Evolutionary conservation across 2,888 invertebrate genomes (phyloP).

Genomic region (Lamellibrachia satsuma): DNA sequence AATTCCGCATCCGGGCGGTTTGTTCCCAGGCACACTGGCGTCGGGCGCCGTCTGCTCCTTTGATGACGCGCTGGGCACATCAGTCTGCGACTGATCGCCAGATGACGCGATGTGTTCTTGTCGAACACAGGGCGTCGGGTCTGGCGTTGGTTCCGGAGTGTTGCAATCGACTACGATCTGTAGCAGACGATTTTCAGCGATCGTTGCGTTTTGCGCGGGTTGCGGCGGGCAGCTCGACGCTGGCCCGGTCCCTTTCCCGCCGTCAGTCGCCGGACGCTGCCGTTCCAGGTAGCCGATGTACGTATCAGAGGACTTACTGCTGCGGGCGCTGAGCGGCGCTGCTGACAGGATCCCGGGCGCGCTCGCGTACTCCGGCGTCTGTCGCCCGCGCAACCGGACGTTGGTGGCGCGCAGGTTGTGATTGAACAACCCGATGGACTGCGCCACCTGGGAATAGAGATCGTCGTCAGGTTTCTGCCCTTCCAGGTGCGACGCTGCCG

Average conservation of each 20-base stretch:
- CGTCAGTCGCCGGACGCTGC: background rate
- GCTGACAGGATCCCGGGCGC: background rate
- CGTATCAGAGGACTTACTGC: background rate
- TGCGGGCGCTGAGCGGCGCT: background rate
- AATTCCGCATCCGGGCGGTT: background rate
- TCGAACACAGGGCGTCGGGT: background rate
- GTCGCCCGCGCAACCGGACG: background rate
- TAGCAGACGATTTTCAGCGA: background rate
- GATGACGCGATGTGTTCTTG: background rate
- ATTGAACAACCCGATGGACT: background rate
- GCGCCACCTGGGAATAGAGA: background rate
- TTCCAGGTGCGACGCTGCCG: background rate
- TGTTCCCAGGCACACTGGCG: background rate
- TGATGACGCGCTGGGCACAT: background rate
- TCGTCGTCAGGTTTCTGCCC: background rate
- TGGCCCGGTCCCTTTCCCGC: background rate
- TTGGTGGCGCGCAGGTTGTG: background rate
- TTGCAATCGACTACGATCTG: conserved; percentile 1
- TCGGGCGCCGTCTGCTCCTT: background rate
- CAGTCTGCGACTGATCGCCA: background rate
- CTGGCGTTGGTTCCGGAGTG: background rate
- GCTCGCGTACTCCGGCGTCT: background rate
- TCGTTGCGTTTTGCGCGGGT: background rate
- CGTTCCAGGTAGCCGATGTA: background rate
- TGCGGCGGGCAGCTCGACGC: background rate